A percentile compares a stretch with the other conserved stretches of the same genome.
These are phyloP conservation scores for Meta bourneti DNA, from an alignment of 2,888 invertebrate species.

Conservation along the genomic window DNA sequence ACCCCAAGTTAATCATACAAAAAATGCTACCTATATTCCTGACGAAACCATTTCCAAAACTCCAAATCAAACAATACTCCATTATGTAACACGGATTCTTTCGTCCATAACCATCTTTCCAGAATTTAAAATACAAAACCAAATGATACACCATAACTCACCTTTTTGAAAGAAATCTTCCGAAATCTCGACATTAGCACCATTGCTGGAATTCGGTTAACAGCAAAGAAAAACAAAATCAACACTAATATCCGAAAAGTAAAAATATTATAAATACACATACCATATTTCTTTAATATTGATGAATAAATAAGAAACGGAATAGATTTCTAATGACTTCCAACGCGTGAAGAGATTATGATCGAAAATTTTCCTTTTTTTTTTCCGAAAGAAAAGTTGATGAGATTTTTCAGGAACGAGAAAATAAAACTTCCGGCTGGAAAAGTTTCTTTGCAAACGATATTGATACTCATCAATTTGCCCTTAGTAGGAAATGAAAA, in stretches of 20 bases:
- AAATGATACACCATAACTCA: too few relatives aligned
- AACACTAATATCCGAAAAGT: background rate
- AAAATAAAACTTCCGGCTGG: background rate
- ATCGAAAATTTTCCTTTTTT: background rate
- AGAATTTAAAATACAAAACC: too few relatives aligned
- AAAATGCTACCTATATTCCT: too few relatives aligned
- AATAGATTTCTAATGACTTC: background rate
- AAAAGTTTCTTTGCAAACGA: background rate
- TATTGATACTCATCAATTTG: background rate
- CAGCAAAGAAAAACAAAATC: background rate
- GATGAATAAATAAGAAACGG: background rate
- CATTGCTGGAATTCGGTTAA: too few relatives aligned
- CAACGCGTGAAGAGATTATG: background rate
- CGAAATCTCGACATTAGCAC: too few relatives aligned
- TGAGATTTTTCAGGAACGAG: background rate
- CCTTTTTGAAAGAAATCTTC: too few relatives aligned
- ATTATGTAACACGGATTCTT: too few relatives aligned
- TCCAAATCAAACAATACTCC: too few relatives aligned
- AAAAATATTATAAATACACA: background rate
- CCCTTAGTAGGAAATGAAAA: background rate
- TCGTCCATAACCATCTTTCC: too few relatives aligned
- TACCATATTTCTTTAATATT: background rate
- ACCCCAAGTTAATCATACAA: too few relatives aligned
- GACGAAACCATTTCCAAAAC: too few relatives aligned
- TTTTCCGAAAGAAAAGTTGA: background rate